Evolutionary conservation across 2,113 vertebrate species (phyloP).

Genomic region (Nerophis lumbriciformis): DNA sequence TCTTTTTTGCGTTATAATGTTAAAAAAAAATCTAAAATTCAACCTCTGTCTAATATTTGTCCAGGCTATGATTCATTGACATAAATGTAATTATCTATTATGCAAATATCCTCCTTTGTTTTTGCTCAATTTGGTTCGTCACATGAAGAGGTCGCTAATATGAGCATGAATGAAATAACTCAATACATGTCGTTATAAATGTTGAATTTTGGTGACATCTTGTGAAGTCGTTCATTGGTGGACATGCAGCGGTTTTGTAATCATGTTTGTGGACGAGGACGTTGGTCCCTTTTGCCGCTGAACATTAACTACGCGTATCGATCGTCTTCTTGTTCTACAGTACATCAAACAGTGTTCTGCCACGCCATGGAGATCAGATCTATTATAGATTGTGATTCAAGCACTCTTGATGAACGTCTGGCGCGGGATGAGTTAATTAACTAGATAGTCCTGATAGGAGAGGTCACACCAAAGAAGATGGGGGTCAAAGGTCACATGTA

Average conservation of each 20-base stretch:
- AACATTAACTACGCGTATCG: conserved; percentile 61
- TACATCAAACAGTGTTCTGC: conserved; percentile 1
- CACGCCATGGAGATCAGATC: background rate
- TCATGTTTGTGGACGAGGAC: conserved; percentile 52
- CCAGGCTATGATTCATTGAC: too few relatives aligned
- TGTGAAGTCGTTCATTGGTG: background rate
- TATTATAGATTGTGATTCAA: background rate
- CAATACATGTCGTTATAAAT: too few relatives aligned
- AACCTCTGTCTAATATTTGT: too few relatives aligned
- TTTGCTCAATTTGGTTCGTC: too few relatives aligned
- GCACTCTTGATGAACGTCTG: background rate
- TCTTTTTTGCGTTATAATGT: too few relatives aligned
- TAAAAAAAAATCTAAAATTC: too few relatives aligned
- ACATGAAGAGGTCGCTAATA: too few relatives aligned
- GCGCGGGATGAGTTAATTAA: background rate
- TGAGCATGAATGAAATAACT: too few relatives aligned
- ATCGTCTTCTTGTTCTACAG: conserved; percentile 22
- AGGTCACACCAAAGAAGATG: background rate
- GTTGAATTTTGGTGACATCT: too few relatives aligned
- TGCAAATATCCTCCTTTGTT: too few relatives aligned
- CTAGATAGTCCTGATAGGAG: background rate
- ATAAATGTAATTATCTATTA: too few relatives aligned
- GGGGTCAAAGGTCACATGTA: background rate
- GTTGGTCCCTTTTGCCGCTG: conserved; percentile 49
- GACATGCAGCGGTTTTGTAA: conserved; percentile 32